Evolutionary conservation across 2,888 invertebrate genomes (phyloP).

Genomic region (Cremastobaeus sp.): DNA sequence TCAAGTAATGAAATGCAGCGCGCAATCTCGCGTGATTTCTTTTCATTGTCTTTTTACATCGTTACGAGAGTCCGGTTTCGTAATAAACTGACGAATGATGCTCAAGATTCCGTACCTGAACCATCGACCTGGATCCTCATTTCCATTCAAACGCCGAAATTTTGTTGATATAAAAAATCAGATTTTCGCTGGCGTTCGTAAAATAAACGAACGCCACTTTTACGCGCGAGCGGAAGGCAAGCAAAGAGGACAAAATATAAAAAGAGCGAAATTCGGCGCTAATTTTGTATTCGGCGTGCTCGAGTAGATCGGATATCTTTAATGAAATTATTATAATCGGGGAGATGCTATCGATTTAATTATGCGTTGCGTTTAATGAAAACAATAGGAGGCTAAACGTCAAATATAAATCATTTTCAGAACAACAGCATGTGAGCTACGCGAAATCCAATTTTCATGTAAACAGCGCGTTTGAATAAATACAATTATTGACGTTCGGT

Average conservation of each 20-base stretch:
- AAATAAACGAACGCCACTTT: too few species aligned
- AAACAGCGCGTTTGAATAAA: not conserved
- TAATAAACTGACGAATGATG: conserved; percentile 46
- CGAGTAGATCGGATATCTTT: conserved; percentile 9
- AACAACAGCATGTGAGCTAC: not conserved
- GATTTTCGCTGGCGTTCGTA: conserved; percentile 5
- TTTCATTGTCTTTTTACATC: conserved; percentile 57
- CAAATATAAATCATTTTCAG: conserved; percentile 13
- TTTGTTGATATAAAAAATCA: conserved; percentile 39
- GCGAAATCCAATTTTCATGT: conserved; percentile 5
- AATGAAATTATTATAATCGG: conserved; percentile 25
- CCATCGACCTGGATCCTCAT: conserved; percentile 32
- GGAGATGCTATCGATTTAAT: conserved; percentile 34
- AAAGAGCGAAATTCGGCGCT: too few species aligned
- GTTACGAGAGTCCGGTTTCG: conserved; percentile 47
- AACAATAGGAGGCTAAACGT: conserved; percentile 25
- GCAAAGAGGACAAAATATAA: too few species aligned
- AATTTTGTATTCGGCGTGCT: too few species aligned
- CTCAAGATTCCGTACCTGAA: too few species aligned
- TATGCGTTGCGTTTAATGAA: conserved; percentile 23
- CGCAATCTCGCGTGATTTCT: conserved; percentile 57
- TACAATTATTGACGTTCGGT: not conserved
- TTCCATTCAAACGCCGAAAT: conserved; percentile 31
- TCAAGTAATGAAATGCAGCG: conserved; percentile 52
- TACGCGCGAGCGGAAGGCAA: too few species aligned